Evolutionary conservation across 1,140 invertebrate genomes (phyloP).

Genomic region (Zaprionus gabonicus): DNA sequence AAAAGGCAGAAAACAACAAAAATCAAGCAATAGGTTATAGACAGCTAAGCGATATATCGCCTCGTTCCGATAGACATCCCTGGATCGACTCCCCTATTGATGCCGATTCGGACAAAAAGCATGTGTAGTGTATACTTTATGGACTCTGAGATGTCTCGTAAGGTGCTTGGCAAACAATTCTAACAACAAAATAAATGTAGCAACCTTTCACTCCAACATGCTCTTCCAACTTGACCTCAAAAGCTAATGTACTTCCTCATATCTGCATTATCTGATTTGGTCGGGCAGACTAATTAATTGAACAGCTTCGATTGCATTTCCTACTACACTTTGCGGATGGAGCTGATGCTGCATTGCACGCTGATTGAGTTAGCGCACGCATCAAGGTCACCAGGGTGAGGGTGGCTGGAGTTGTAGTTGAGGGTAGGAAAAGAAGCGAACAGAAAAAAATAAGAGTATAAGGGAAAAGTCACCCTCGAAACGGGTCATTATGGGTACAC

Average conservation of each 20-base stretch:
- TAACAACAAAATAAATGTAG: too few species aligned
- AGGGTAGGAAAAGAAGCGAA: constrained; percentile 4
- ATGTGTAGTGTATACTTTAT: too few species aligned
- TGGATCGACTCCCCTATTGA: too few species aligned
- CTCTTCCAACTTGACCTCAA: neutral
- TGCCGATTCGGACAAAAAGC: too few species aligned
- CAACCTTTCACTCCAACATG: neutral
- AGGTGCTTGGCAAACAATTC: too few species aligned
- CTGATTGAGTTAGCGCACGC: constrained; percentile 34
- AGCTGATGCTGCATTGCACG: constrained; percentile 1
- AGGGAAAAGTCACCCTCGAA: constrained; percentile 36
- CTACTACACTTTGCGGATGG: constrained; percentile 1
- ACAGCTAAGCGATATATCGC: too few species aligned
- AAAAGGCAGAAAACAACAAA: too few species aligned
- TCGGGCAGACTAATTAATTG: neutral
- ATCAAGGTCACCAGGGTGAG: constrained; percentile 41
- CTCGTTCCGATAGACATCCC: too few species aligned
- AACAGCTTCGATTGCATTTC: constrained; percentile 22
- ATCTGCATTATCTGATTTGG: neutral
- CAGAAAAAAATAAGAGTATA: constrained; percentile 2
- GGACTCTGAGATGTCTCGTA: too few species aligned
- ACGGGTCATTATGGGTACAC: constrained; percentile 40
- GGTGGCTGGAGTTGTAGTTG: neutral
- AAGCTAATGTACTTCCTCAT: neutral
- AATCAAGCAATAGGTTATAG: too few species aligned